Evolutionary conservation across 2,888 invertebrate species (phyloP), one percentile per base, ranked within the genome.

Genomic region (Chrysodeixis includens): DNA sequence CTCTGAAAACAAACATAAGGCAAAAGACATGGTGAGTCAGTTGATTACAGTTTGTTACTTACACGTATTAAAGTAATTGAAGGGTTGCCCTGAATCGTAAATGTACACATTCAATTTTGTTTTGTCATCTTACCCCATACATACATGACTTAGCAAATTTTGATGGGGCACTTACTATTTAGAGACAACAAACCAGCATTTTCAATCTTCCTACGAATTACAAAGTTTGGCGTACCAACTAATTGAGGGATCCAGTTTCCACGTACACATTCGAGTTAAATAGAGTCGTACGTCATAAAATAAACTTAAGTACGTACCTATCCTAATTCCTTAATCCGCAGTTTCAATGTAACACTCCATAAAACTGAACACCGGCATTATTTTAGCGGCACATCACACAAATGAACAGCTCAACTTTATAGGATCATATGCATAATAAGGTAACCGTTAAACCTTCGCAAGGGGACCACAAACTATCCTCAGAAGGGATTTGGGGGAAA

Each of bases 371-470:
- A 49, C 54, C 30, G 5, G 49, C 62, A 51, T 76, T 54, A 72
- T 71, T 56, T 49, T n/a, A 32, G 52, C 46, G 22, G 26, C 66
- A 69, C 63, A 78, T 71, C 64, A 68, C 64, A 70, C 70, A 75
- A 78, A 79, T 81, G 78, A 75, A 74, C 70, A 69, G 68, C 72
- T 70, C 65, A 69, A 81, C 59, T 70, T 81, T 70, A 79, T 72
- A 56, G 66, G 59, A 52, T 67, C 68, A 75, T 79, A 79, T 75
- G 69, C 78, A 78, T 79, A 80, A 65, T 72, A 66, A 68, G 80
- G 57, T 61, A 56, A 63, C 51, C 66, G 70, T 72, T 80, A 72
- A 70, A 69, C 68, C 67, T 51, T 63, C 67, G 35, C 26, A 61
- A 46, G 58, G 69, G 68, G 65, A 66, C 79, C 79, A 69, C 77